These are phyloP conservation scores for Oenanthe oenanthe DNA, from an alignment of 2,113 vertebrate genomes.

Conservation along the genomic window DNA sequence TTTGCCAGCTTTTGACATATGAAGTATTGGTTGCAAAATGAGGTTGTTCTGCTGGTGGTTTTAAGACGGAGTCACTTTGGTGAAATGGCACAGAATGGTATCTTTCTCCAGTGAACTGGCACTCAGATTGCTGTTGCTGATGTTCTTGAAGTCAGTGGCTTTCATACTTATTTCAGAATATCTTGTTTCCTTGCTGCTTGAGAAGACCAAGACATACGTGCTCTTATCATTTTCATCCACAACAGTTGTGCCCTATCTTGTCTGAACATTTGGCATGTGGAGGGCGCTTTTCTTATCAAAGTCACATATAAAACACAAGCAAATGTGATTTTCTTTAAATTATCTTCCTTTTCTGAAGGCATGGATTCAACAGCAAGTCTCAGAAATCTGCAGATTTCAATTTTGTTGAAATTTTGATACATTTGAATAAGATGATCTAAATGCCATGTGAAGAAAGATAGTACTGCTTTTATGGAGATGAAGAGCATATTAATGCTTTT, in stretches of 20 bases:
- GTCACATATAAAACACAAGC: background rate
- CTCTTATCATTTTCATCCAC: background rate
- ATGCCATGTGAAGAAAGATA: background rate
- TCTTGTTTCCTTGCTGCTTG: background rate
- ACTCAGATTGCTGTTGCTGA: background rate
- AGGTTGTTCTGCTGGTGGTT: background rate
- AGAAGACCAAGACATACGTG: background rate
- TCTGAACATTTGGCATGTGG: background rate
- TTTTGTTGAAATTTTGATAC: background rate
- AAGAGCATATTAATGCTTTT: background rate
- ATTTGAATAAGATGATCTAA: background rate
- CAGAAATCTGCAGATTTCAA: background rate
- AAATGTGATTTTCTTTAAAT: background rate
- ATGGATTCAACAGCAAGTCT: background rate
- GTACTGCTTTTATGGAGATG: background rate
- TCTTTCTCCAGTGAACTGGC: background rate
- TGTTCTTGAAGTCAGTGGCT: background rate
- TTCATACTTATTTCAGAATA: background rate
- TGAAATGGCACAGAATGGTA: background rate
- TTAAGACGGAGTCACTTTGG: background rate
- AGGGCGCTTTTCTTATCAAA: background rate
- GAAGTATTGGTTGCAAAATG: background rate
- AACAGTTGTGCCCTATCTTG: background rate
- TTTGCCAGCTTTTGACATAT: background rate
- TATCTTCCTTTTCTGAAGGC: background rate